Evolutionary conservation across 2,797 vertebrate genomes (phyloP).

Genomic region (Tokudaia tokunoshimensis): DNA sequence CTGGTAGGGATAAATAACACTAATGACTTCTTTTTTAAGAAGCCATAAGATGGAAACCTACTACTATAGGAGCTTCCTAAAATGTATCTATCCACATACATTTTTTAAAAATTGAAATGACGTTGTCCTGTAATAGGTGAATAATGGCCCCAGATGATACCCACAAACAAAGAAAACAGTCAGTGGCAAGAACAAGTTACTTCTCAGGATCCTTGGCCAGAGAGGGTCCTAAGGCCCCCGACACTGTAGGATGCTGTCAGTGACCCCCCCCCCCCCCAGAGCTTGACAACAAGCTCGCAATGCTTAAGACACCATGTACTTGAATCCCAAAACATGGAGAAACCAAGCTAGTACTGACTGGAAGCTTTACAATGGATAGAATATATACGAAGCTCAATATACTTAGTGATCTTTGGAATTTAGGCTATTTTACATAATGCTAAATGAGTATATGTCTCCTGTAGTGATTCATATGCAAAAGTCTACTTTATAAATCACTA

Average conservation of each 20-base stretch:
- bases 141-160: not conserved
- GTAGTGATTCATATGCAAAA: not conserved
- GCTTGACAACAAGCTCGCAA: not conserved
- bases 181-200: not conserved
- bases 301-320: not conserved
- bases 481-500: constrained; percentile 9
- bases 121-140: not conserved
- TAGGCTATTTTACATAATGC: constrained; percentile 43
- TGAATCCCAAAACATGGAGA: not conserved
- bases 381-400: not conserved
- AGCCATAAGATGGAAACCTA: not conserved
- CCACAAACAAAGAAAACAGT: not conserved
- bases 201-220: not conserved
- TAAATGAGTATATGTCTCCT: not conserved
- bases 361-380: constrained; percentile 15
- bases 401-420: constrained; percentile 29
- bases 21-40: not conserved
- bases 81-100: not conserved
- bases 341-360: not conserved
- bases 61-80: not conserved
- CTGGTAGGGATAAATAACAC: not conserved
- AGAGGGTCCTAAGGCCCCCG: not conserved
- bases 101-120: not conserved
- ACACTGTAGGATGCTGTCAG: not conserved
- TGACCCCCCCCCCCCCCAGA: too few relatives aligned